Percentiles rank a stretch among this genome's conserved stretches.
phyloP scores from a whole-genome alignment of 2,797 vertebrate genomes.

The Xiphophorus birchmanni region DNA sequence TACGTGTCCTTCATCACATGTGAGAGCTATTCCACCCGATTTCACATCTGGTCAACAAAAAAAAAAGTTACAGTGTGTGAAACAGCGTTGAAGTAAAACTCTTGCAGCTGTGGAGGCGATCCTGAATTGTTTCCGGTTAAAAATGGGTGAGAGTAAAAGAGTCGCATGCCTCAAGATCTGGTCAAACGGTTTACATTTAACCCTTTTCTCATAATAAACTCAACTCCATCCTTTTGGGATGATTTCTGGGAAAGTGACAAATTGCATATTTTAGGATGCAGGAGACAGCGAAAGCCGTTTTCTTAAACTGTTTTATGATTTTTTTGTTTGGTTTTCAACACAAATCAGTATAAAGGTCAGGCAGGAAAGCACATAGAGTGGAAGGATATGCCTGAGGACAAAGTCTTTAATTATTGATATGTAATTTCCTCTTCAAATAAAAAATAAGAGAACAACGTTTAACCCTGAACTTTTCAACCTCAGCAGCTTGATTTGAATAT shows the following conservation, averaged over 20 bases:
- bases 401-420: constrained; percentile 63
- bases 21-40: neutral
- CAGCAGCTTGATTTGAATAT: constrained; percentile 22
- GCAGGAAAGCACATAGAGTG: constrained; percentile 10
- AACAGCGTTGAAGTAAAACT: neutral
- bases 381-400: constrained; percentile 67
- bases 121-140: neutral
- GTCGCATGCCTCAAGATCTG: neutral
- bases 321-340: constrained; percentile 1
- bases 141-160: neutral
- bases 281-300: constrained; percentile 15
- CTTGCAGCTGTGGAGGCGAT: neutral
- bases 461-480: constrained; percentile 33
- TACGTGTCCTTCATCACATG: neutral
- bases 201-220: neutral
- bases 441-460: constrained; percentile 21
- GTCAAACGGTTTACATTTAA: neutral
- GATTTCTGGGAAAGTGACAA: neutral
- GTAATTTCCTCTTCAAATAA: constrained; percentile 59
- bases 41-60: neutral
- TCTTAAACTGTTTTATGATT: neutral
- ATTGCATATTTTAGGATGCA: constrained; percentile 31
- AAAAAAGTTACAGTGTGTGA: neutral
- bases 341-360: constrained; percentile 1
- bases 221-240: neutral